Percentiles rank a stretch among this genome's conserved stretches.
Conservation (phyloP, 2,113 vertebrate species). For the Ailuropoda melanoleuca region DNA sequence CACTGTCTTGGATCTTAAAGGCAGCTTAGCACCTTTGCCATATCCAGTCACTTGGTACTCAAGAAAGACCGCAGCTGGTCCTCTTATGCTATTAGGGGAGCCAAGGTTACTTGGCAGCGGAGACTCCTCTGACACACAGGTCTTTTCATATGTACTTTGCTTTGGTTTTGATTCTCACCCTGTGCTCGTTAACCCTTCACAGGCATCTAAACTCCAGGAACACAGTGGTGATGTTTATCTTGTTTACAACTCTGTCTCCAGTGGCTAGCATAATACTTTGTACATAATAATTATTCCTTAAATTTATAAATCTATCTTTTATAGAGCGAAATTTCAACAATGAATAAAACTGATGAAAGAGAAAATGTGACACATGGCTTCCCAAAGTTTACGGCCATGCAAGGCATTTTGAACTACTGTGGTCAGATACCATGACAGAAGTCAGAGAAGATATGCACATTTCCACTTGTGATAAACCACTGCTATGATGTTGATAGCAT, state of each 20-base stretch:
- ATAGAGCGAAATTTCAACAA: neutral
- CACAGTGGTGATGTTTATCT: neutral
- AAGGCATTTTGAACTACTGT: neutral
- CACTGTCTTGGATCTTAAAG: neutral
- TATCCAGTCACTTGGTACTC: neutral
- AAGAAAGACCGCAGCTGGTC: neutral
- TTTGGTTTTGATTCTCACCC: neutral
- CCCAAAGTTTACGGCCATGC: neutral
- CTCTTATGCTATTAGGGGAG: neutral
- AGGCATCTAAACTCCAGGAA: neutral
- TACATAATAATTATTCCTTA: neutral
- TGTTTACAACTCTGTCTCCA: neutral
- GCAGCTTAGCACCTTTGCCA: neutral
- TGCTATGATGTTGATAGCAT: neutral
- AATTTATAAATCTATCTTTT: neutral
- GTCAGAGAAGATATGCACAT: neutral
- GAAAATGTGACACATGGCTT: neutral
- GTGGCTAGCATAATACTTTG: neutral
- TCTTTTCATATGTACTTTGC: neutral
- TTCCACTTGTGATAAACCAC: neutral
- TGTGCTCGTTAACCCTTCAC: neutral
- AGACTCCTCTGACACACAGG: neutral
- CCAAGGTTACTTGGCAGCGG: neutral
- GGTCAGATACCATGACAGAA: neutral
- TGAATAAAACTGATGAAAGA: neutral